Base-by-base conservation (phyloP, 2,888 invertebrate genomes). In the Heteromyza rotundicornis region DNA sequence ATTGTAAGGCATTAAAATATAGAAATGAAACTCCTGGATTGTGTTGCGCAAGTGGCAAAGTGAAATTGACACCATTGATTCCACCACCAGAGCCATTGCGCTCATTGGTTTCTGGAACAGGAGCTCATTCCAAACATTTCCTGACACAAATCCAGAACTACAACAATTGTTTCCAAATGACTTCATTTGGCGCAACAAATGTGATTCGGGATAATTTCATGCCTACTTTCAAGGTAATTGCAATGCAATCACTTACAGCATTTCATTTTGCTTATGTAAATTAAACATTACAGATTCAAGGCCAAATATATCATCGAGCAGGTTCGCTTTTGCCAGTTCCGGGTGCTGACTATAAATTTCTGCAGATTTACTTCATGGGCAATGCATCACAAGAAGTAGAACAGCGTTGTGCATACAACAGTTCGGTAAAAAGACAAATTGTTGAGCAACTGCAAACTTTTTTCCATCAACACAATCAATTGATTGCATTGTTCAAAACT, bases 401-500 rank as follows among this genome's bases (percentile, higher is more conserved):
- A 60, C 56, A 36, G 44, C 69, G 70, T 59, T 57, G 60, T 47
- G 62, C 65, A 57, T 23, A 58, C 24, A 59, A 55, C 61, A 61
- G 57, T 32, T 52, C 54, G 44, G 20, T 22, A 59, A 66, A 24
- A 58, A 57, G 58, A 27, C 16, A 64, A 59, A 62, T 62, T 55
- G 20, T 59, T 55, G 3, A 22, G 50, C 32, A 56, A 44, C 52
- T 67, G 52, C 61, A 62, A 54, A 2, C 2, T 32, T 49, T 65
- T 16, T 59, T 66, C n/a, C 69, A 73, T 64, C 60, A 72, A 64
- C 64, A 73, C 36, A 71, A 78, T 67, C 50, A 67, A 57, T 75
- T 75, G 63, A 59, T 79, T 59, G 32, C 36, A 60, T 61, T 73
- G 51, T 80, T 80, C 64, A 77, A 71, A 65, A 73, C 65, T 40